Conservation (phyloP, 2,888 invertebrate species). For the Pteria penguin region DNA sequence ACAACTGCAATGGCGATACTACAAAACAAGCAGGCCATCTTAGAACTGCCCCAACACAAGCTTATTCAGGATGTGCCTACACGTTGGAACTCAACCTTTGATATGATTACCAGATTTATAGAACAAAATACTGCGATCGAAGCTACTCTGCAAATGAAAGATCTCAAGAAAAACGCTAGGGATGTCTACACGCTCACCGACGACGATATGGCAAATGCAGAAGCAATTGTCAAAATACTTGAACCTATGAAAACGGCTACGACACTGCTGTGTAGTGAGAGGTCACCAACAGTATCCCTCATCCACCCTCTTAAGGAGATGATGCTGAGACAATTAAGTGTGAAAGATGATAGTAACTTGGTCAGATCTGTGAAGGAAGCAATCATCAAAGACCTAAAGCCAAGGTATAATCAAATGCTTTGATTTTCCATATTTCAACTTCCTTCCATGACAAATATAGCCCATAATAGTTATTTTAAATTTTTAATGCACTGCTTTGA, state of each 20-base stretch:
- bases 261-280: not conserved
- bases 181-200: conserved; percentile 38
- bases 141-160: conserved; percentile 22
- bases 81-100: conserved; percentile 36
- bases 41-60: conserved; percentile 31
- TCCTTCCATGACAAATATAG: no score
- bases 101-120: conserved; percentile 41
- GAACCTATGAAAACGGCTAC: conserved; percentile 5
- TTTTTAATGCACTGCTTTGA: no score
- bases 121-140: conserved; percentile 43
- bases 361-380: not conserved
- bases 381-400: not conserved
- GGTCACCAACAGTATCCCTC: not conserved
- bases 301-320: conserved; percentile 41
- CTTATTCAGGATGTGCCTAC: conserved; percentile 42
- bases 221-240: not conserved
- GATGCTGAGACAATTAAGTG: conserved; percentile 26
- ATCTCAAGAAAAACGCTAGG: conserved; percentile 23
- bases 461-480: no score
- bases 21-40: conserved; percentile 17
- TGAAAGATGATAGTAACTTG: not conserved
- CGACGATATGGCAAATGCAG: conserved; percentile 21
- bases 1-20: conserved; percentile 25
- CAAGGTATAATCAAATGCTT: not conserved
- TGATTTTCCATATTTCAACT: no score